phyloP scores from a whole-genome alignment of 2,888 invertebrate genomes.

The Craniophora ligustri region DNA sequence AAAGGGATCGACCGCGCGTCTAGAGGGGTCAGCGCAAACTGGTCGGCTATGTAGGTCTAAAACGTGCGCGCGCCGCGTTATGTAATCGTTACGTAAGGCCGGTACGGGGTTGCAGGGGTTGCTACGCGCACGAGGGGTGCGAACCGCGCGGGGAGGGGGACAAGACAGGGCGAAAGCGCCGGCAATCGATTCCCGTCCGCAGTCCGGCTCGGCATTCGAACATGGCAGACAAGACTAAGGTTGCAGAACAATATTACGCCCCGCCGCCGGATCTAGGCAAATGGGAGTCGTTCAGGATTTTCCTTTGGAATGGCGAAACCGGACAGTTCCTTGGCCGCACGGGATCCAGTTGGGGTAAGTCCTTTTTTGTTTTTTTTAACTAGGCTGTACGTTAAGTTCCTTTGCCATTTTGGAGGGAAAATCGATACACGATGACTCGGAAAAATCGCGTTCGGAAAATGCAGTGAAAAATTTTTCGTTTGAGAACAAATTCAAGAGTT shows the following conservation, averaged over 20 bases:
- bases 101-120: slow-evolving; percentile 74
- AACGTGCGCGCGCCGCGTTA: slow-evolving; percentile 82
- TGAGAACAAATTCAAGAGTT: slow-evolving; percentile 1
- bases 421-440: slow-evolving; percentile 28
- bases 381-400: slow-evolving; percentile 10
- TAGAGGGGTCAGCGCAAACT: slow-evolving; percentile 53
- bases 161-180: slow-evolving; percentile 73
- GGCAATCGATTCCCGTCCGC: slow-evolving; percentile 83
- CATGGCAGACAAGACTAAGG: slow-evolving; percentile 93
- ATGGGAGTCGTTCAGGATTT: slow-evolving; percentile 95
- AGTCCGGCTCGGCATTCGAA: slow-evolving; percentile 81
- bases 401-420: slow-evolving; percentile 72
- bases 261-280: slow-evolving; percentile 94
- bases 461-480: not conserved
- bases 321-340: slow-evolving; percentile 97
- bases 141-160: slow-evolving; percentile 54
- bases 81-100: slow-evolving; percentile 85
- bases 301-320: slow-evolving; percentile 97
- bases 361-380: slow-evolving; percentile 20
- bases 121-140: slow-evolving; percentile 60
- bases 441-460: slow-evolving; percentile 1
- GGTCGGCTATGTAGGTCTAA: slow-evolving; percentile 68
- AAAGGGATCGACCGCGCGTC: slow-evolving; percentile 19
- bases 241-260: slow-evolving; percentile 92
- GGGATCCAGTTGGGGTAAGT: slow-evolving; percentile 98